These are phyloP conservation scores for Toxotes lorentzi DNA, from an alignment of 2,797 vertebrate genomes.

Conservation along the genomic window DNA sequence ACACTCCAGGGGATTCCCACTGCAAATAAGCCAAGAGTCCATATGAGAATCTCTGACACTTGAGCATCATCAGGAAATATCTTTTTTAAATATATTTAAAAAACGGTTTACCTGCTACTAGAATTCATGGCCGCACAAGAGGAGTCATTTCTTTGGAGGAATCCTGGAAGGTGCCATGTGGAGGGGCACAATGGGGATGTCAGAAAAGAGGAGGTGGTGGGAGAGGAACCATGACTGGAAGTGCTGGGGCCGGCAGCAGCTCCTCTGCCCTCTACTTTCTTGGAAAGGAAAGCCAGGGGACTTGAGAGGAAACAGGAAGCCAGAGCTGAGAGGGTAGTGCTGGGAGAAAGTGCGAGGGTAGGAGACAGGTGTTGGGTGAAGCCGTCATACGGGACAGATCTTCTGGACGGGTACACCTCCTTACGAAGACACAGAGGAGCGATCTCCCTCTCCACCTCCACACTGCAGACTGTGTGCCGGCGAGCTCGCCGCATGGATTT, in stretches of 20 bases:
- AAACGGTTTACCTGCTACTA: slow-evolving; percentile 74
- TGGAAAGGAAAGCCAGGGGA: slow-evolving; percentile 85
- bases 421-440: slow-evolving; percentile 90
- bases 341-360: slow-evolving; percentile 63
- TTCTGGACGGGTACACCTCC: slow-evolving; percentile 89
- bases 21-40: slow-evolving; percentile 40
- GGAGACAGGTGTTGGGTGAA: slow-evolving; percentile 53
- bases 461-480: slow-evolving; percentile 89
- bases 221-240: slow-evolving; percentile 38
- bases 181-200: slow-evolving; percentile 44
- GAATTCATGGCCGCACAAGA: slow-evolving; percentile 55
- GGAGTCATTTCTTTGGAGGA: slow-evolving; percentile 57
- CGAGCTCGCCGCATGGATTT: slow-evolving; percentile 78
- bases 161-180: slow-evolving; percentile 56
- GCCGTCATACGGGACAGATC: slow-evolving; percentile 61
- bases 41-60: neutral
- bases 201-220: slow-evolving; percentile 50
- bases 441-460: slow-evolving; percentile 88
- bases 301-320: slow-evolving; percentile 85
- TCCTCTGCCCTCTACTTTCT: slow-evolving; percentile 61
- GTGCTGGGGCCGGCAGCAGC: slow-evolving; percentile 20
- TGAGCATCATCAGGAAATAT: fast-evolving
- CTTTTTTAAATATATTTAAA: neutral
- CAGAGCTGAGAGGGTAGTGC: slow-evolving; percentile 77
- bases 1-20: slow-evolving; percentile 53